These are phyloP conservation scores for Gavialis gangeticus DNA, from an alignment of 2,113 vertebrate genomes.

Conservation along the genomic window DNA sequence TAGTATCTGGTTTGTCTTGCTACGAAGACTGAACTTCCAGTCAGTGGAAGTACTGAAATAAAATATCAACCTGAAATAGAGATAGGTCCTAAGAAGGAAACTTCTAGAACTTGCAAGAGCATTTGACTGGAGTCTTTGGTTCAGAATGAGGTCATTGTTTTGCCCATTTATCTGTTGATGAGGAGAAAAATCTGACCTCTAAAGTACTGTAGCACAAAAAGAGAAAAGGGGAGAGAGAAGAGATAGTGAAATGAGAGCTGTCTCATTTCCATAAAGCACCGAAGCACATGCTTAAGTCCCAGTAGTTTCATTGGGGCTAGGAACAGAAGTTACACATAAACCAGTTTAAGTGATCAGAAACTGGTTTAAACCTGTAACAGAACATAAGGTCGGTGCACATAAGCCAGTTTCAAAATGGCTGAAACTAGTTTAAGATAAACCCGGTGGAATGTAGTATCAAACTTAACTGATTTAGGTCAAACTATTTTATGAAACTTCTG, in stretches of 20 bases:
- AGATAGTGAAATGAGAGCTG: neutral
- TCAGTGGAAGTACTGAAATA: neutral
- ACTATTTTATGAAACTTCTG: too few relatives aligned
- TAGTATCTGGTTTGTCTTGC: too few relatives aligned
- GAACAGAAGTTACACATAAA: too few relatives aligned
- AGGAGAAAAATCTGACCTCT: neutral
- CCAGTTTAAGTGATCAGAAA: too few relatives aligned
- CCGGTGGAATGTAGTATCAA: too few relatives aligned
- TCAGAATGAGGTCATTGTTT: neutral
- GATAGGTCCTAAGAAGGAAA: conserved; percentile 3
- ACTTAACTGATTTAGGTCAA: too few relatives aligned
- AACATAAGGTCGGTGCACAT: too few relatives aligned
- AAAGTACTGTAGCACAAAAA: neutral
- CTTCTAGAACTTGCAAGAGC: neutral
- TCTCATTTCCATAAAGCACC: neutral
- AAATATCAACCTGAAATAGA: conserved; percentile 25
- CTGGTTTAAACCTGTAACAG: too few relatives aligned
- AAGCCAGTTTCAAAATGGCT: too few relatives aligned
- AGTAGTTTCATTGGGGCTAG: neutral
- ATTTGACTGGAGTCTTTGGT: neutral
- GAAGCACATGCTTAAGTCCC: neutral
- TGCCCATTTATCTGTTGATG: neutral
- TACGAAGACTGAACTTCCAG: too few relatives aligned
- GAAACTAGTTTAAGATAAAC: too few relatives aligned
- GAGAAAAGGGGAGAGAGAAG: neutral